phyloP scores from a whole-genome alignment of 2,888 invertebrate genomes.

The Bembecia ichneumoniformis region DNA sequence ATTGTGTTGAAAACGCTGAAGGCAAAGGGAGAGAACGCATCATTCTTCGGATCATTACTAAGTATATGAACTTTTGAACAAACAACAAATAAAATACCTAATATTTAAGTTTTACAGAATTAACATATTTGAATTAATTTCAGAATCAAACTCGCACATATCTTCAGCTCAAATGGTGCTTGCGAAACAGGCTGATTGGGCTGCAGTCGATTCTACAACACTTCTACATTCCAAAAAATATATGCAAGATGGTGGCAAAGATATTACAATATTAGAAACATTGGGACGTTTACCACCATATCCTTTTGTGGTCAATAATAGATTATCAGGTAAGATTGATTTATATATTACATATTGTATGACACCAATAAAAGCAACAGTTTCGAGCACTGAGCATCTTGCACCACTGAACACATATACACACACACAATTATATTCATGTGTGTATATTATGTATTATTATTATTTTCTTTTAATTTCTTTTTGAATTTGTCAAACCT shows the following conservation, averaged over 20 bases:
- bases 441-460: no score
- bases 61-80: constrained; percentile 35
- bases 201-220: constrained; percentile 76
- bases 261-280: constrained; percentile 71
- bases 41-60: constrained; percentile 71
- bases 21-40: constrained; percentile 72
- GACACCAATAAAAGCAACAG: no score
- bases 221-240: constrained; percentile 66
- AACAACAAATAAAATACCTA: constrained; percentile 1
- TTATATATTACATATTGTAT: neutral
- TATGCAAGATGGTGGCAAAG: constrained; percentile 71
- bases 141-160: constrained; percentile 74
- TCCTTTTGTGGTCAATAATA: constrained; percentile 74
- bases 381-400: no score
- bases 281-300: constrained; percentile 78
- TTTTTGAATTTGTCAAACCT: no score
- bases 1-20: constrained; percentile 66
- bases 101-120: neutral
- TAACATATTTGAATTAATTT: constrained; percentile 9
- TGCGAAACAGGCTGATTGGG: constrained; percentile 74
- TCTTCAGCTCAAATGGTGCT: constrained; percentile 75
- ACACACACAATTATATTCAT: no score
- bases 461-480: no score
- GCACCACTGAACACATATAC: no score
- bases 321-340: constrained; percentile 62